phyloP scores from a whole-genome alignment of 2,888 invertebrate species.

The Gymnosoma rotundatum region DNA sequence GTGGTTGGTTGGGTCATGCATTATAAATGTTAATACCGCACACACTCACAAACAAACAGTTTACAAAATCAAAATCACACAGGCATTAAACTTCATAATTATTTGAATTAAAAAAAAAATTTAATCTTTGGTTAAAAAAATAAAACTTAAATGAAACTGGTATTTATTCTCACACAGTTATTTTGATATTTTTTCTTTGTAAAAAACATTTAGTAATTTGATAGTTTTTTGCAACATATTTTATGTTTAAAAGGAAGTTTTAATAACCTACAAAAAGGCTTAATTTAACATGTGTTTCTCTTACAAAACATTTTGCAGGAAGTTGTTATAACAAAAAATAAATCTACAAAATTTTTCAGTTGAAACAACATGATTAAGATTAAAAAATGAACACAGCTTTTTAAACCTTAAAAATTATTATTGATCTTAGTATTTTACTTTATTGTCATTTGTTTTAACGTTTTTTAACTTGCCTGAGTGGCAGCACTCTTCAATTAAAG shows the following conservation, averaged over 20 bases:
- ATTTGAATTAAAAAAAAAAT: conserved; percentile 29
- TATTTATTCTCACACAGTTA: conserved; percentile 54
- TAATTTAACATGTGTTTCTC: conserved; percentile 9
- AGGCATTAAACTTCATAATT: conserved; percentile 64
- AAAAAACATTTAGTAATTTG: conserved; percentile 44
- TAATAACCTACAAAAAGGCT: conserved; percentile 39
- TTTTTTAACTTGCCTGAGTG: no score
- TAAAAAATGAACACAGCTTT: no score
- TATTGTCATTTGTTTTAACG: no score
- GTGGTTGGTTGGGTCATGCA: conserved; percentile 25
- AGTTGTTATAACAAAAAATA: not conserved
- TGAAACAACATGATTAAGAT: no score
- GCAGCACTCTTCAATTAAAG: no score
- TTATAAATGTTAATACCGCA: not conserved
- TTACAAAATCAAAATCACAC: conserved; percentile 39
- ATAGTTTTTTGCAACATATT: conserved; percentile 36
- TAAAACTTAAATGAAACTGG: conserved; percentile 29
- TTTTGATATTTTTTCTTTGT: not conserved
- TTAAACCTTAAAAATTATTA: no score
- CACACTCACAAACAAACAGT: not conserved
- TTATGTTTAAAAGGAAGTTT: conserved; percentile 33
- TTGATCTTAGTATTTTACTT: no score
- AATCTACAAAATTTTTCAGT: not conserved
- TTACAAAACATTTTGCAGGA: conserved; percentile 13
- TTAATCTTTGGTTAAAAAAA: not conserved